A percentile compares a stretch with the other conserved stretches of the same genome.
phyloP scores from a whole-genome alignment of 2,888 invertebrate species.

The Chydorus sphaericus region DNA sequence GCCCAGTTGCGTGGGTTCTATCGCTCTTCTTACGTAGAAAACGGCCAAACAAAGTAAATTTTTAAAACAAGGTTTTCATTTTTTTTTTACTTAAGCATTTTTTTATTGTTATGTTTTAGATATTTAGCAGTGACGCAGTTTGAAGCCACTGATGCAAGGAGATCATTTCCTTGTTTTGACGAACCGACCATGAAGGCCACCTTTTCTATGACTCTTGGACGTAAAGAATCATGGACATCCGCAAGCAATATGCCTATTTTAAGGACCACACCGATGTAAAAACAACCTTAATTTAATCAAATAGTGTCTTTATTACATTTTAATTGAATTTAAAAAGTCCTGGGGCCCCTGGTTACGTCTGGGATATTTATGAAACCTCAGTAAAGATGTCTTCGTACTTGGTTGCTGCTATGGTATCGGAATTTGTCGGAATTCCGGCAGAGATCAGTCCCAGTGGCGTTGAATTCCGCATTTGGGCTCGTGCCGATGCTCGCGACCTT shows the following conservation, averaged over 20 bases:
- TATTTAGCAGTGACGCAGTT: constrained; percentile 86
- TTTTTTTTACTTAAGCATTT: constrained; percentile 13
- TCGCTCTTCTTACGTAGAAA: constrained; percentile 53
- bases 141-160: constrained; percentile 27
- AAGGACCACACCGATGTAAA: constrained; percentile 6
- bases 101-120: constrained; percentile 23
- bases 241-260: constrained; percentile 8
- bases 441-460: constrained; percentile 20
- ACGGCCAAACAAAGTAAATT: constrained; percentile 50
- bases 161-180: constrained; percentile 32
- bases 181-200: constrained; percentile 29
- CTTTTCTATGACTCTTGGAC: constrained; percentile 26
- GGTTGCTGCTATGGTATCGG: constrained; percentile 37
- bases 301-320: background rate
- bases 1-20: constrained; percentile 69
- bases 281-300: background rate
- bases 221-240: constrained; percentile 22
- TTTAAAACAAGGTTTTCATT: background rate
- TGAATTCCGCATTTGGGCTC: constrained; percentile 17
- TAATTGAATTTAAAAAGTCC: background rate
- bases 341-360: constrained; percentile 24
- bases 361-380: constrained; percentile 28
- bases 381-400: constrained; percentile 39
- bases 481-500: constrained; percentile 14
- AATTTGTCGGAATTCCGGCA: constrained; percentile 27